Conservation (phyloP, 2,797 vertebrate genomes). For the Ficedula albicollis region DNA sequence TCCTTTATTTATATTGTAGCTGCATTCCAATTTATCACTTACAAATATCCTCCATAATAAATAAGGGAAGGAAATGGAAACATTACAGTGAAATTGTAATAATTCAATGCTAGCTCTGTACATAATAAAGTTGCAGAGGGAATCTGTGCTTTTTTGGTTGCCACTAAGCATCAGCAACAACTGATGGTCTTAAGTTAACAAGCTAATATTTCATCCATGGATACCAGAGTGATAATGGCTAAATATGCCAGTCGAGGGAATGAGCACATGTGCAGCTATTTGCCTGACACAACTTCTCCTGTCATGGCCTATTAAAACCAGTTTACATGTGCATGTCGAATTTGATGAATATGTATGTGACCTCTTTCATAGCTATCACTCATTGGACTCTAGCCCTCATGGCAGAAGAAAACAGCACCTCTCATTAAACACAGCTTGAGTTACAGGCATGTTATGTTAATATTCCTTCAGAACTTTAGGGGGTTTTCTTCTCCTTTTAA, state of each 20-base stretch:
- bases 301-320: conserved; percentile 96
- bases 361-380: conserved; percentile 93
- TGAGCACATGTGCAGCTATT: conserved; percentile 79
- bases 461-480: conserved; percentile 84
- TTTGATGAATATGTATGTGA: conserved; percentile 99
- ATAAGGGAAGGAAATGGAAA: conserved; percentile 29
- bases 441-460: conserved; percentile 87
- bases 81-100: conserved; percentile 42
- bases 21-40: conserved; percentile 28
- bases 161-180: conserved; percentile 70
- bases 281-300: conserved; percentile 87
- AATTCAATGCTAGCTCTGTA: conserved; percentile 22
- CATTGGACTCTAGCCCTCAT: conserved; percentile 82
- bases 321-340: conserved; percentile 97
- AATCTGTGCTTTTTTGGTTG: conserved; percentile 58
- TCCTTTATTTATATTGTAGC: conserved; percentile 34
- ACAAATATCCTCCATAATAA: conserved; percentile 20
- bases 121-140: conserved; percentile 67
- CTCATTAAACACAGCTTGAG: conserved; percentile 93
- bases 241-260: conserved; percentile 77
- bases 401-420: conserved; percentile 87
- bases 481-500: conserved; percentile 79
- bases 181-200: conserved; percentile 78
- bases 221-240: conserved; percentile 78
- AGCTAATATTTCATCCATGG: conserved; percentile 83